Percentiles rank a stretch among this genome's conserved stretches.
Conservation (phyloP, 1,140 invertebrate genomes). For the Diabrotica undecimpunctata region DNA sequence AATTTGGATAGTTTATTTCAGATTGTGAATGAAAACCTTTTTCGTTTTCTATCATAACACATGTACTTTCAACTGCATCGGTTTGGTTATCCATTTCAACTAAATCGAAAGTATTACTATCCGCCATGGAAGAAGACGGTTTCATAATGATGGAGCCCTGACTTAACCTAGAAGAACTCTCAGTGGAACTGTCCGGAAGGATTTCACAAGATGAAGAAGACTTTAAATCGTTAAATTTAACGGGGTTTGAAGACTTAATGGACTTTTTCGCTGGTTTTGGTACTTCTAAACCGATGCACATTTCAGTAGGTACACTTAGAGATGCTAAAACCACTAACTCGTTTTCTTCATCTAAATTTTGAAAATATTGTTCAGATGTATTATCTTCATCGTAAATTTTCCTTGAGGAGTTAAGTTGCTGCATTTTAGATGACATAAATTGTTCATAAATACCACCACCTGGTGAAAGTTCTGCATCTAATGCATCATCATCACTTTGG, state of each 20-base stretch:
- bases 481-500: conserved; percentile 4
- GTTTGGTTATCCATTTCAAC: too few species aligned
- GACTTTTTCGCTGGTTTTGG: not conserved
- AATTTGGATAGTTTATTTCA: too few species aligned
- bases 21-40: too few species aligned
- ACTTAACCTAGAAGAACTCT: not conserved
- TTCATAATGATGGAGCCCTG: not conserved
- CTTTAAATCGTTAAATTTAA: not conserved
- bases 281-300: conserved; percentile 18
- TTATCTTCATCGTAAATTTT: not conserved
- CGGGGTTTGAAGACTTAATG: not conserved
- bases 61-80: too few species aligned
- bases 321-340: conserved; percentile 27
- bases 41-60: too few species aligned
- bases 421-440: conserved; percentile 12
- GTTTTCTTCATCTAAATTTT: conserved; percentile 10
- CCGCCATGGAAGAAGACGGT: not conserved
- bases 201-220: not conserved
- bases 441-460: conserved; percentile 25
- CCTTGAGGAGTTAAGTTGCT: conserved; percentile 8
- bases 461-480: conserved; percentile 22
- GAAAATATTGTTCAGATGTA: not conserved
- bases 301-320: conserved; percentile 24
- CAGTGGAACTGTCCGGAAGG: not conserved
- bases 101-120: not conserved